A percentile compares a stretch with the other conserved stretches of the same genome.
Conservation (phyloP, 2,888 invertebrate species). For the Dryomyza anilis region DNA sequence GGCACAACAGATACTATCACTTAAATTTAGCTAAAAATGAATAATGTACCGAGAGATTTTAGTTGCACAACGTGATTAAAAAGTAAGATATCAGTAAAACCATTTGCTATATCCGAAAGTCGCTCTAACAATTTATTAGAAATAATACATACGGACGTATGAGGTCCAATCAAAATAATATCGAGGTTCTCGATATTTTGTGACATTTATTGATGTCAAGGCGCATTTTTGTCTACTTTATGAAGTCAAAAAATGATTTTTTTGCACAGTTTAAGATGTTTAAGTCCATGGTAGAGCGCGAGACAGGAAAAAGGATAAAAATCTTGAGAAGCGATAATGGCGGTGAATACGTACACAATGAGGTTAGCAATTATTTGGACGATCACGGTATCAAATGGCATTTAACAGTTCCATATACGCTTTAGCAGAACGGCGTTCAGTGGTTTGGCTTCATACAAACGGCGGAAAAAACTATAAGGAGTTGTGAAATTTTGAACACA, state of each 20-base stretch:
- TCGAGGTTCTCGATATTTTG: neutral
- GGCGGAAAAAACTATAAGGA: too few relatives aligned
- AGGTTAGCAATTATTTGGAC: conserved; percentile 29
- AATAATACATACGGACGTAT: conserved; percentile 20
- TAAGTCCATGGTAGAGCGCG: neutral
- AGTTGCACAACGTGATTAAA: neutral
- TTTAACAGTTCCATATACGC: conserved; percentile 35
- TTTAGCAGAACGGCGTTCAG: conserved; percentile 40
- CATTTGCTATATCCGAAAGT: neutral
- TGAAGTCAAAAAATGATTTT: conserved; percentile 11
- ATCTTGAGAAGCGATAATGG: conserved; percentile 13
- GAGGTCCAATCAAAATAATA: conserved; percentile 20
- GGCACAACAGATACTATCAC: neutral
- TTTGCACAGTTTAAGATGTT: conserved; percentile 7
- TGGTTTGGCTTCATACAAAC: too few relatives aligned
- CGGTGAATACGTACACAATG: conserved; percentile 10
- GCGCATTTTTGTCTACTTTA: conserved; percentile 5
- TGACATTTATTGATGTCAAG: conserved; percentile 5
- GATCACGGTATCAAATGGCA: conserved; percentile 33
- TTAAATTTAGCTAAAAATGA: neutral
- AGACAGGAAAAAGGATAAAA: conserved; percentile 20
- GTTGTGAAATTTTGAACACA: too few relatives aligned
- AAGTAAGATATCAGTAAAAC: neutral
- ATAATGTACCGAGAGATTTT: neutral
- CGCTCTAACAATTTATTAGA: neutral